A percentile compares a stretch with the other conserved stretches of the same genome.
Evolutionary conservation across 2,113 vertebrate genomes (phyloP).

Genomic region (Butorides virescens): DNA sequence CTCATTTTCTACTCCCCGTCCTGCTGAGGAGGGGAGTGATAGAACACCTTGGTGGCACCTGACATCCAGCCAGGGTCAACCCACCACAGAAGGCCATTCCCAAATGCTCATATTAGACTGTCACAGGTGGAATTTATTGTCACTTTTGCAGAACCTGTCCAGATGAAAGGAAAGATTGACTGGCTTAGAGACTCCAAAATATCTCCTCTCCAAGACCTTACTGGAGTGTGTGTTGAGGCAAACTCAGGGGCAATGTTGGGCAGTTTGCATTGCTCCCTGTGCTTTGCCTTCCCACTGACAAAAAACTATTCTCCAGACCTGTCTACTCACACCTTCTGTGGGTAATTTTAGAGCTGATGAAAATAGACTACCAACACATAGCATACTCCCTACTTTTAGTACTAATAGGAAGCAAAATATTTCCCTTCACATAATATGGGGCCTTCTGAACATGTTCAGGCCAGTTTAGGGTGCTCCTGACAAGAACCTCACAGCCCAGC

Average conservation of each 20-base stretch:
- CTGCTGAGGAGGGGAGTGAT: too few relatives aligned
- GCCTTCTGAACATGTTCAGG: background rate
- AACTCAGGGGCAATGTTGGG: rapidly evolving
- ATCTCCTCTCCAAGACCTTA: background rate
- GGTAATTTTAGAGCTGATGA: background rate
- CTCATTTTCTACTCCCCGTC: too few relatives aligned
- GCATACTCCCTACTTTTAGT: background rate
- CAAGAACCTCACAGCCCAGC: background rate
- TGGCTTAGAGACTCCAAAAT: background rate
- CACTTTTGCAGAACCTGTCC: background rate
- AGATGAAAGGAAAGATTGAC: background rate
- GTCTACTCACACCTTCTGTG: background rate
- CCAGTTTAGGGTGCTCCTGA: background rate
- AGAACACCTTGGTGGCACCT: too few relatives aligned
- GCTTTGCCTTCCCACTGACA: background rate
- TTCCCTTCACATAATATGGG: background rate
- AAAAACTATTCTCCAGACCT: background rate
- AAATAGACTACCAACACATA: background rate
- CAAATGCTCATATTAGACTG: background rate
- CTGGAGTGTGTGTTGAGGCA: rapidly evolving
- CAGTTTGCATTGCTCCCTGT: background rate
- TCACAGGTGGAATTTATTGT: background rate
- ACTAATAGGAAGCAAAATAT: background rate
- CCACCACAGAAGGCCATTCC: background rate
- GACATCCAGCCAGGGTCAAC: too few relatives aligned